These are phyloP conservation scores for Columba livia DNA, from an alignment of 2,113 vertebrate species.

Conservation along the genomic window DNA sequence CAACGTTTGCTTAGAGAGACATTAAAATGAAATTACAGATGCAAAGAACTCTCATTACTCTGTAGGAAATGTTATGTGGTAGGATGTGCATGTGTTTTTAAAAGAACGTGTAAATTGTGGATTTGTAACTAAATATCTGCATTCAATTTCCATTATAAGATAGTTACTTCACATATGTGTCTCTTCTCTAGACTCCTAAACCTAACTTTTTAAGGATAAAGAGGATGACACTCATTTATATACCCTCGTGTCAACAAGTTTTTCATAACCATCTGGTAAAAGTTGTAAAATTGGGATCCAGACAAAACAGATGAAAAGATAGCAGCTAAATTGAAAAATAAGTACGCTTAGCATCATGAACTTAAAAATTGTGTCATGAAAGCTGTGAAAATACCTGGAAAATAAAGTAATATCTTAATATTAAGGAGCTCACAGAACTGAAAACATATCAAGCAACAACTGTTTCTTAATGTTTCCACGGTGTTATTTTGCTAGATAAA, in stretches of 20 bases:
- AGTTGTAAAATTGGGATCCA: neutral
- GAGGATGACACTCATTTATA: neutral
- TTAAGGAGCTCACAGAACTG: neutral
- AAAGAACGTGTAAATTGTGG: constrained; percentile 32
- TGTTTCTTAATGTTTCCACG: neutral
- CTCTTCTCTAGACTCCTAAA: neutral
- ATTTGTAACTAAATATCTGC: constrained; percentile 50
- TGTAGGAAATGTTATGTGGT: constrained; percentile 44
- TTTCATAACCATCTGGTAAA: neutral
- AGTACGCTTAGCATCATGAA: accelerated
- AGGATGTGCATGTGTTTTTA: neutral
- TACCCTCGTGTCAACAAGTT: neutral
- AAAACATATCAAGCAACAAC: neutral
- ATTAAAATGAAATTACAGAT: constrained; percentile 19
- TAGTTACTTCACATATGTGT: neutral
- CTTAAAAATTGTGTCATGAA: neutral
- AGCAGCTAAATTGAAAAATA: neutral
- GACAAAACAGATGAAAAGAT: neutral
- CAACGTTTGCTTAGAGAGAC: neutral
- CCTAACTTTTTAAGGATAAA: neutral
- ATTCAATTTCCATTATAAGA: constrained; percentile 30
- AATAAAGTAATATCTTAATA: neutral
- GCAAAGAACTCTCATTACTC: constrained; percentile 4
- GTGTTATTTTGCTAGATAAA: neutral
- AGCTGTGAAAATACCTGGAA: neutral